Evolutionary conservation across 2,113 vertebrate species (phyloP).

Genomic region (Psophia crepitans): DNA sequence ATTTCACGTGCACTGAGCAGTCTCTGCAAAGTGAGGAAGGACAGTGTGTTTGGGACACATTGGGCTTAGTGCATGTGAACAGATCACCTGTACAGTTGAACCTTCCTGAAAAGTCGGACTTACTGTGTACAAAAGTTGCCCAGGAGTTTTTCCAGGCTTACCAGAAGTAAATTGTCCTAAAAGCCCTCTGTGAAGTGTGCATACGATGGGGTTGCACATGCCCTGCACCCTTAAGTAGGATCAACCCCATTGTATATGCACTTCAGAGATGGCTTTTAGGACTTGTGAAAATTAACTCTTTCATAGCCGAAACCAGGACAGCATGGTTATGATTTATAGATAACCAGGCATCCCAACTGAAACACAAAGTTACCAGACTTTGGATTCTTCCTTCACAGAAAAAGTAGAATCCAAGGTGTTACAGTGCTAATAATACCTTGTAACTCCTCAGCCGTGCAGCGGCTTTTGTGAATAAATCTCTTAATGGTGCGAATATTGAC

Average conservation of each 20-base stretch:
- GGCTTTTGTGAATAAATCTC: background rate
- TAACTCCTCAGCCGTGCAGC: background rate
- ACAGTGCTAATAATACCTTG: background rate
- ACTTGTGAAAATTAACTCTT: background rate
- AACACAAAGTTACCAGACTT: background rate
- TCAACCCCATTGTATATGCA: background rate
- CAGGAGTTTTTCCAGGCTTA: background rate
- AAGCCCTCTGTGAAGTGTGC: background rate
- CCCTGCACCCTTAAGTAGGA: background rate
- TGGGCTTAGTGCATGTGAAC: background rate
- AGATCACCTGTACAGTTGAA: background rate
- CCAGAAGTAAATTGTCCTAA: background rate
- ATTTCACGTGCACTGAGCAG: accelerated
- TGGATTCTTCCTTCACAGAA: background rate
- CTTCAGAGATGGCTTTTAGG: background rate
- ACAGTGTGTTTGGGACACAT: background rate
- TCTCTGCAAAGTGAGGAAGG: background rate
- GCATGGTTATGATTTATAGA: background rate
- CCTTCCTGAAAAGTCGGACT: background rate
- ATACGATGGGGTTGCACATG: background rate
- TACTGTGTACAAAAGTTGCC: background rate
- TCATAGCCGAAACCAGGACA: too few relatives aligned
- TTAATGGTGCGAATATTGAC: background rate
- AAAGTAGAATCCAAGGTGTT: background rate
- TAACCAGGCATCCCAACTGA: background rate